These are phyloP conservation scores for Delphinapterus leucas DNA, from an alignment of 2,113 vertebrate species.

Conservation along the genomic window DNA sequence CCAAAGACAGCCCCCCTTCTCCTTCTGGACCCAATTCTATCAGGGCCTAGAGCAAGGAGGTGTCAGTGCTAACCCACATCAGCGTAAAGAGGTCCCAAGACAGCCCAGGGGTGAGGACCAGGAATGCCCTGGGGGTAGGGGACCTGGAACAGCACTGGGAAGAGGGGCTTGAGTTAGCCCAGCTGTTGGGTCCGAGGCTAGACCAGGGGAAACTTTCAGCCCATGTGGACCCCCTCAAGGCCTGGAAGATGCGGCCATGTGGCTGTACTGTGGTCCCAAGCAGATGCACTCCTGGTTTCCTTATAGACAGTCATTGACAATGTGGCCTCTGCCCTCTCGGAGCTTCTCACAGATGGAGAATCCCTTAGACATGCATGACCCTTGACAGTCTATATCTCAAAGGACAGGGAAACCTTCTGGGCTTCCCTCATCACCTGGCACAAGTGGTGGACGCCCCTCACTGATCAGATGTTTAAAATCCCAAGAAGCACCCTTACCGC, in stretches of 20 bases:
- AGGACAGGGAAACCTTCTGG: neutral
- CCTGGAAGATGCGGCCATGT: neutral
- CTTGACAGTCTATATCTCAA: neutral
- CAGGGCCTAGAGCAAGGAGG: neutral
- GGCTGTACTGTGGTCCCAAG: neutral
- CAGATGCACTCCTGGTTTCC: neutral
- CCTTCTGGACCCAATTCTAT: neutral
- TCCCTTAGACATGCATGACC: neutral
- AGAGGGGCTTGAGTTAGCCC: neutral
- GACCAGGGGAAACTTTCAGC: neutral
- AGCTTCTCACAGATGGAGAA: neutral
- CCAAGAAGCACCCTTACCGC: neutral
- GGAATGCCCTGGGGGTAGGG: neutral
- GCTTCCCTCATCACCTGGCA: neutral
- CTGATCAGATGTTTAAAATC: neutral
- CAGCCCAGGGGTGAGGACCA: neutral
- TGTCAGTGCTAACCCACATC: neutral
- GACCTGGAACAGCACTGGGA: neutral
- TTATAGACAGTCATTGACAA: neutral
- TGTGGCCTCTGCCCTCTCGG: neutral
- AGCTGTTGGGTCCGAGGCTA: neutral
- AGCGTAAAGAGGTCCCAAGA: neutral
- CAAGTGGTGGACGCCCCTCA: neutral
- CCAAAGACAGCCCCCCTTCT: neutral
- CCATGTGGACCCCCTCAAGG: neutral